These are phyloP conservation scores for Aviceda subcristata DNA, from an alignment of 2,113 vertebrate species.

Conservation along the genomic window DNA sequence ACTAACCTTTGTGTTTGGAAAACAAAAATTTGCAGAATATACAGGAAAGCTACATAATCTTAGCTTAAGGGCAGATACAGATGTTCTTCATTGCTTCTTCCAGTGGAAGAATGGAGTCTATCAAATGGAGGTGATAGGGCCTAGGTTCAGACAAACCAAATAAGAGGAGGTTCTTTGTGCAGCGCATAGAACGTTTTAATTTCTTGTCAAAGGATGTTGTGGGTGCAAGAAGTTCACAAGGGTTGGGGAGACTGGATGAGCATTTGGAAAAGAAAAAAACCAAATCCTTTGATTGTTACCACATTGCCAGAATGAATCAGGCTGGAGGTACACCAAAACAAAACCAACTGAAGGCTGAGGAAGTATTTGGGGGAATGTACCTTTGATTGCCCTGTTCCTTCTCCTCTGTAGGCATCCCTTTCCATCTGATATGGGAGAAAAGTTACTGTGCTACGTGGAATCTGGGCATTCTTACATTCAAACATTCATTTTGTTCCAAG, in stretches of 20 bases:
- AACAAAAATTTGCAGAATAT: neutral
- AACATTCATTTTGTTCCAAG: neutral
- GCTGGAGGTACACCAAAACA: neutral
- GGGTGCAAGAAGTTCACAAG: neutral
- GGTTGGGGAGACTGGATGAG: neutral
- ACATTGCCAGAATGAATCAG: neutral
- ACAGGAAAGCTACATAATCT: neutral
- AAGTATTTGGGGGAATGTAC: neutral
- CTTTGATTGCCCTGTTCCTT: neutral
- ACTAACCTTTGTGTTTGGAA: neutral
- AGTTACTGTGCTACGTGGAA: neutral
- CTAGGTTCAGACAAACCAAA: neutral
- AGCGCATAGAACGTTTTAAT: neutral
- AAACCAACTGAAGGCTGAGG: neutral
- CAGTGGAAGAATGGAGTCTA: neutral
- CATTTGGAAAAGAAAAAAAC: neutral
- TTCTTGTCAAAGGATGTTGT: neutral
- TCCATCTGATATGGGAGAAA: neutral
- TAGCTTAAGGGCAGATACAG: neutral
- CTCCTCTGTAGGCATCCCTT: neutral
- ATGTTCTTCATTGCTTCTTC: neutral
- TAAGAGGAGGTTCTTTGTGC: neutral
- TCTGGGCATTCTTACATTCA: neutral
- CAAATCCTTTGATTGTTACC: neutral
- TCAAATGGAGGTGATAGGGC: neutral